Evolutionary conservation across 2,888 invertebrate species (phyloP).

Genomic region (Trypoxylon attenuatum): DNA sequence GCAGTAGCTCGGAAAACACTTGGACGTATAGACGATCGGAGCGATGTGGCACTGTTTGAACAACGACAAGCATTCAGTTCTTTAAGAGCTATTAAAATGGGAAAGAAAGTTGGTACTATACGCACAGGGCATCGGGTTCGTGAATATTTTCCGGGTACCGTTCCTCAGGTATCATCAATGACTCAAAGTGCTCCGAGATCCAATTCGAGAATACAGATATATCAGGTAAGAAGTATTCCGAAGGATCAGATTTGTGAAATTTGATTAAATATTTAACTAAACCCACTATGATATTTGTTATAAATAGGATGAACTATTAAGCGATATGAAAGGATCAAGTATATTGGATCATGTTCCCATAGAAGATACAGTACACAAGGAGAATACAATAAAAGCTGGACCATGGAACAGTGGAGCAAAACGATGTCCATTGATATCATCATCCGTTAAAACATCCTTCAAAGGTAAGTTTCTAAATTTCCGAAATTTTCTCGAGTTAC

Average conservation of each 20-base stretch:
- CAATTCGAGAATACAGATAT: slow-evolving; percentile 77
- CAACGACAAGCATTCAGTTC: slow-evolving; percentile 87
- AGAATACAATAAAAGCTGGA: slow-evolving; percentile 83
- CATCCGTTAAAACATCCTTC: slow-evolving; percentile 72
- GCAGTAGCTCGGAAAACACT: slow-evolving; percentile 82
- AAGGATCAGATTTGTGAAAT: not conserved
- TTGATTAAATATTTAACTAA: not conserved
- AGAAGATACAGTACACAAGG: slow-evolving; percentile 78
- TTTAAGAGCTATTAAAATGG: slow-evolving; percentile 80
- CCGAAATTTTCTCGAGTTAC: not conserved
- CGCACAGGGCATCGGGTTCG: slow-evolving; percentile 78
- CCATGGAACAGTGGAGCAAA: slow-evolving; percentile 79
- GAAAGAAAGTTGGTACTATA: slow-evolving; percentile 77
- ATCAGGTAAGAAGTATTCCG: slow-evolving; percentile 76
- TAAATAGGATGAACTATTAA: slow-evolving; percentile 63
- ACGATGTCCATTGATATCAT: slow-evolving; percentile 68
- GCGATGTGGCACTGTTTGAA: slow-evolving; percentile 79
- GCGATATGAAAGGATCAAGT: slow-evolving; percentile 72
- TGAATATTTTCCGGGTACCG: slow-evolving; percentile 76
- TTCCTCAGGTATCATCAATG: slow-evolving; percentile 75
- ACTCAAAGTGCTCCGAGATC: slow-evolving; percentile 73
- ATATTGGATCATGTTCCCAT: slow-evolving; percentile 78
- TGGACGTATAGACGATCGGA: slow-evolving; percentile 77
- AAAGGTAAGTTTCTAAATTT: too few relatives aligned
- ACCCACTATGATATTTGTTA: slow-evolving; percentile 8